Percentiles rank a stretch among this genome's conserved stretches.
Conservation (phyloP, 2,888 invertebrate genomes). For the Melanostoma scalare region DNA sequence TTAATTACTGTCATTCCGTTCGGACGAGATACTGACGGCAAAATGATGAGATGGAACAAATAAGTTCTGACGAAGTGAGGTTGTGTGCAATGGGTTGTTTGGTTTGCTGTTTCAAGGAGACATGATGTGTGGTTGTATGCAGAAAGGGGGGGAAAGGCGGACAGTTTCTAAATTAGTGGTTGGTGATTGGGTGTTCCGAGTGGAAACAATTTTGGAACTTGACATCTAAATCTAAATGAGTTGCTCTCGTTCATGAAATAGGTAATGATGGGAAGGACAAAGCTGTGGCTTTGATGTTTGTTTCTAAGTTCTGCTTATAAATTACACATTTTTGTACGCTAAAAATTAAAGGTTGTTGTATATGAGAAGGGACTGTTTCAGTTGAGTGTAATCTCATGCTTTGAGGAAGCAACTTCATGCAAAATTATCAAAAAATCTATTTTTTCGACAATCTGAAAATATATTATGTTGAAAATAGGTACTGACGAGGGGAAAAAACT, state of each 20-base stretch:
- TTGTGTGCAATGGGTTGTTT: conserved; percentile 20
- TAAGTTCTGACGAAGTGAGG: conserved; percentile 49
- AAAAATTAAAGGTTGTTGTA: no score
- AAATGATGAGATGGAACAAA: conserved; percentile 56
- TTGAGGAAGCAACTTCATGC: no score
- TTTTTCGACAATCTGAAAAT: no score
- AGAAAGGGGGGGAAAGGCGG: background rate
- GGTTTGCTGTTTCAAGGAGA: conserved; percentile 26
- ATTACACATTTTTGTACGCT: no score
- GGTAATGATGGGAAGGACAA: no score
- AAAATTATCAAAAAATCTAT: no score
- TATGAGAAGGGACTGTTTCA: no score
- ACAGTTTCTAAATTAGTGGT: conserved; percentile 37
- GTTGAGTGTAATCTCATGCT: no score
- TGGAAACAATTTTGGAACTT: conserved; percentile 39
- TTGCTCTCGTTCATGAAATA: conserved; percentile 8
- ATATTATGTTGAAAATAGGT: no score
- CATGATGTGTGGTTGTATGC: background rate
- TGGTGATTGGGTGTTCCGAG: conserved; percentile 1
- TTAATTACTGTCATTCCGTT: conserved; percentile 67
- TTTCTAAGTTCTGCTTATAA: no score
- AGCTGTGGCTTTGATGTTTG: no score
- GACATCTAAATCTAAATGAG: conserved; percentile 43
- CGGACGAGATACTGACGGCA: conserved; percentile 45
- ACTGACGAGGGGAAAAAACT: no score